phyloP scores from a whole-genome alignment of 2,113 vertebrate genomes.

The Carlito syrichta region DNA sequence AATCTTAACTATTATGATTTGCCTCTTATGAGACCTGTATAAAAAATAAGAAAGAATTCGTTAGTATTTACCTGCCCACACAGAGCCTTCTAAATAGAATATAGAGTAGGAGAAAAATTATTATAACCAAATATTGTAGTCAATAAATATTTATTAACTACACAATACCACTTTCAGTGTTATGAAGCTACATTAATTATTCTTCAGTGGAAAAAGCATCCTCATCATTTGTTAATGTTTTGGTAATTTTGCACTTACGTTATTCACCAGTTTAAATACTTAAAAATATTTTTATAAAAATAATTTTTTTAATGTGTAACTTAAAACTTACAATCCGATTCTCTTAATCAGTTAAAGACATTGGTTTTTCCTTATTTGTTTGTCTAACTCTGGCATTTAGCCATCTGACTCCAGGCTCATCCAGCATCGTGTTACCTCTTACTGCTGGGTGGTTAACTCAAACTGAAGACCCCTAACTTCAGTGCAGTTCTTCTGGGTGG shows the following conservation, averaged over 20 bases:
- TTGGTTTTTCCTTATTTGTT: neutral
- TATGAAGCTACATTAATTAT: neutral
- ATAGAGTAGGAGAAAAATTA: neutral
- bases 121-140: neutral
- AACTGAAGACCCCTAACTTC: neutral
- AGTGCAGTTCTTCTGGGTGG: neutral
- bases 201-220: neutral
- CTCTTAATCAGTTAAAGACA: neutral
- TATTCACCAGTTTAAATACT: neutral
- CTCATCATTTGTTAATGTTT: neutral
- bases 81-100: neutral
- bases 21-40: no score
- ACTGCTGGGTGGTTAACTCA: neutral
- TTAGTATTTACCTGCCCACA: neutral
- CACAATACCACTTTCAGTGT: neutral
- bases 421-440: neutral
- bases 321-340: neutral
- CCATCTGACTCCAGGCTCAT: neutral
- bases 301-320: neutral
- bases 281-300: neutral
- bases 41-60: neutral
- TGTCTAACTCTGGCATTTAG: neutral
- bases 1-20: neutral
- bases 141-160: neutral
- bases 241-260: neutral